Evolutionary conservation across 2,888 invertebrate species (phyloP).

Genomic region (Noctua janthe): DNA sequence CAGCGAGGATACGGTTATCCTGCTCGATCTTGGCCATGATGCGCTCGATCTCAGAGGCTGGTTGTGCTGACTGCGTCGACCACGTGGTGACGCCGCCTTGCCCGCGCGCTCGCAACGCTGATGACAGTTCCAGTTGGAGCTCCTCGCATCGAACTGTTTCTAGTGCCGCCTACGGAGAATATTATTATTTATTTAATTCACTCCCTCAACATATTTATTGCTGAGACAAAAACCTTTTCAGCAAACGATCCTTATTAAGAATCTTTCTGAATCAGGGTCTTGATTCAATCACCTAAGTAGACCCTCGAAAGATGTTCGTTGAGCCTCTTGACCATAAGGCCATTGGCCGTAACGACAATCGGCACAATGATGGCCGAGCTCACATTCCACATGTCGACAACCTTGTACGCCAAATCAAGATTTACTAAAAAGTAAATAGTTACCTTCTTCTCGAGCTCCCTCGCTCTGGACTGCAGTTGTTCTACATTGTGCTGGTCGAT

Average conservation of each 20-base stretch:
- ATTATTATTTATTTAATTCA: neutral
- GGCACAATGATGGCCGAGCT: neutral
- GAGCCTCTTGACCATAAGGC: neutral
- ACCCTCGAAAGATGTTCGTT: neutral
- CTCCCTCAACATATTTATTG: neutral
- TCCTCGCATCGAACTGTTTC: conserved; percentile 96
- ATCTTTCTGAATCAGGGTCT: neutral
- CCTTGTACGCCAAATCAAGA: neutral
- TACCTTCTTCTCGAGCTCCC: conserved; percentile 98
- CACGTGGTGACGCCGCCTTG: conserved; percentile 82
- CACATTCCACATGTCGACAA: neutral
- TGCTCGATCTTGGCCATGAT: conserved; percentile 99
- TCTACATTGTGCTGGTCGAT: conserved; percentile 91
- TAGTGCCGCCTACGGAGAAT: conserved; percentile 89
- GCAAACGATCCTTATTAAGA: neutral
- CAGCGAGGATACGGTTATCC: conserved; percentile 96
- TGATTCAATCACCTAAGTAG: neutral
- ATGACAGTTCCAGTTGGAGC: conserved; percentile 95
- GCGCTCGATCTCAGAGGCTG: conserved; percentile 95
- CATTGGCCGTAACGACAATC: neutral
- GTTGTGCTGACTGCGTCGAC: conserved; percentile 84
- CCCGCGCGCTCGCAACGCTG: conserved; percentile 90
- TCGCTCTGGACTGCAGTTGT: conserved; percentile 94
- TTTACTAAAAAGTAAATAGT: neutral
- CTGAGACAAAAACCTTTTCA: neutral